A percentile compares a stretch with the other conserved stretches of the same genome.
phyloP scores from a whole-genome alignment of 2,797 vertebrate genomes.

The Tragelaphus oryx region DNA sequence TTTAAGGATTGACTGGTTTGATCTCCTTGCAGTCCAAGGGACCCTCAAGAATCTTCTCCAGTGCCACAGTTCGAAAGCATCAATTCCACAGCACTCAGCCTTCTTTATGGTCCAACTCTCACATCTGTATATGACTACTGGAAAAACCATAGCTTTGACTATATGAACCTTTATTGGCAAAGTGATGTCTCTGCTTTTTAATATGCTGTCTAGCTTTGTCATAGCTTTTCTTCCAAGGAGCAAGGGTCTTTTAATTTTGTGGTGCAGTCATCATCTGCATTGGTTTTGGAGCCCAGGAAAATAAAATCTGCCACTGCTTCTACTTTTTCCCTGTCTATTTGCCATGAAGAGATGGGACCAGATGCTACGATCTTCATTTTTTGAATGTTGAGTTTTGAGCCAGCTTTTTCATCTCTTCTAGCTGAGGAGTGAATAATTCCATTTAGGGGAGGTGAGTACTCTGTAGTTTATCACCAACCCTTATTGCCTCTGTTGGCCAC shows the following conservation, averaged over 20 bases:
- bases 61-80: background rate
- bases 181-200: background rate
- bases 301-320: background rate
- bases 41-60: background rate
- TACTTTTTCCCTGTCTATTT: background rate
- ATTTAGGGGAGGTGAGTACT: background rate
- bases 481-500: background rate
- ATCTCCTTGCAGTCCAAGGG: background rate
- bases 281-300: background rate
- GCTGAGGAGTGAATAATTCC: background rate
- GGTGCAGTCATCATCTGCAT: background rate
- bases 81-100: background rate
- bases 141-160: background rate
- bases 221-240: background rate
- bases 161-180: background rate
- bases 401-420: background rate
- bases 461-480: background rate
- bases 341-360: background rate
- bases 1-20: background rate
- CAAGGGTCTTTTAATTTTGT: background rate
- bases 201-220: background rate
- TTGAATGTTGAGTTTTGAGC: background rate
- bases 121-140: background rate
- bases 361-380: background rate
- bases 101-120: background rate